These are phyloP conservation scores for Ichneumoninae sp. DNA, from an alignment of 2,888 invertebrate genomes.

Conservation along the genomic window DNA sequence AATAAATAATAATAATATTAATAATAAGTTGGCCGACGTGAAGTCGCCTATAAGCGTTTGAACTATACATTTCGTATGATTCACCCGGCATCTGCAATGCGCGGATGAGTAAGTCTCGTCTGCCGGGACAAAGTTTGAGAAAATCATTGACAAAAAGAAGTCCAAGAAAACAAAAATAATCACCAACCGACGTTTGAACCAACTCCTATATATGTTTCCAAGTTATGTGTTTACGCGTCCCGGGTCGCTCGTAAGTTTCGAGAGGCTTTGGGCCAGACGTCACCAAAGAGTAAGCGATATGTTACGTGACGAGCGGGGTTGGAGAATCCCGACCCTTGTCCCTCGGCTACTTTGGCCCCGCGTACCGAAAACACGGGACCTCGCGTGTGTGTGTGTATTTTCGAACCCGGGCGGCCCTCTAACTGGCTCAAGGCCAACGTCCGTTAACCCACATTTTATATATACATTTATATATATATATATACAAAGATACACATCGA, in stretches of 20 bases:
- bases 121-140: slow-evolving; percentile 7
- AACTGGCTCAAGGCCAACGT: slow-evolving; percentile 64
- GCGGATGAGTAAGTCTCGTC: not conserved
- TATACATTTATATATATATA: too few relatives aligned
- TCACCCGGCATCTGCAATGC: not conserved
- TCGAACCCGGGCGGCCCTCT: slow-evolving; percentile 47
- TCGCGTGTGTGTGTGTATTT: slow-evolving; percentile 52
- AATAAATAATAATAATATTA: too few relatives aligned
- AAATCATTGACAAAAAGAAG: not conserved
- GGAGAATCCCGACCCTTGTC: slow-evolving; percentile 47
- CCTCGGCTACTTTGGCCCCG: slow-evolving; percentile 33
- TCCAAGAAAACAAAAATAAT: slow-evolving; percentile 1
- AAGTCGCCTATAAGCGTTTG: not conserved
- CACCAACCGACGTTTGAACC: slow-evolving; percentile 17
- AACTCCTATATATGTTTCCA: slow-evolving; percentile 3
- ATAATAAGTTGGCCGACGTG: too few relatives aligned
- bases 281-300: slow-evolving; percentile 24
- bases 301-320: slow-evolving; percentile 47
- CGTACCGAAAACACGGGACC: not conserved
- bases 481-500: too few relatives aligned
- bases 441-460: slow-evolving; percentile 54
- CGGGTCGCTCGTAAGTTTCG: slow-evolving; percentile 45
- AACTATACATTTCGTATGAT: not conserved
- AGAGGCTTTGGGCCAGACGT: slow-evolving; percentile 5
- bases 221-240: slow-evolving; percentile 46